phyloP scores from a whole-genome alignment of 2,797 vertebrate genomes.

The Dendrocincla tyrannina region DNA sequence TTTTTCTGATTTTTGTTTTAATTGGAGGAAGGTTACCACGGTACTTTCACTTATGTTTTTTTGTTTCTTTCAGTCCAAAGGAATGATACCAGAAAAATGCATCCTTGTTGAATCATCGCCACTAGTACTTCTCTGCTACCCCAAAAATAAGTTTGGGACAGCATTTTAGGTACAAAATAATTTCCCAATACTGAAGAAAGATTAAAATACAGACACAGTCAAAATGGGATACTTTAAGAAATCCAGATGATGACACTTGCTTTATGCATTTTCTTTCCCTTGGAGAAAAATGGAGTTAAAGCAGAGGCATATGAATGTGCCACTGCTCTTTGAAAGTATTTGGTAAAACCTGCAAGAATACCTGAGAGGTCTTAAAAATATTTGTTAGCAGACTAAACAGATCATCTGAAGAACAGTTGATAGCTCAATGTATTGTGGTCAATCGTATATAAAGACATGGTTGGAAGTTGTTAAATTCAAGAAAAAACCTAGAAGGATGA shows the following conservation, averaged over 20 bases:
- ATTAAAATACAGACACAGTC: neutral
- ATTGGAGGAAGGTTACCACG: neutral
- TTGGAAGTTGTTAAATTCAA: neutral
- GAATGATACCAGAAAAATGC: neutral
- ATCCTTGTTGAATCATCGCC: neutral
- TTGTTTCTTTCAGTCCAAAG: neutral
- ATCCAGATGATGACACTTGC: neutral
- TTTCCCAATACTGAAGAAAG: neutral
- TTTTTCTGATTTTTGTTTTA: neutral
- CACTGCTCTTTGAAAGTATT: neutral
- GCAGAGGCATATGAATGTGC: neutral
- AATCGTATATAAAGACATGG: neutral
- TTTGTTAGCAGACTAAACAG: neutral
- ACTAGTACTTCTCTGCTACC: neutral
- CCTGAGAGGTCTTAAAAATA: neutral
- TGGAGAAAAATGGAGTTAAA: neutral
- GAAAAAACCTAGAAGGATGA: neutral
- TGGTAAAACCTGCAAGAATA: neutral
- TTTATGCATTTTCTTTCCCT: neutral
- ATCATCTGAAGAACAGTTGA: neutral
- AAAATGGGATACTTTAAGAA: neutral
- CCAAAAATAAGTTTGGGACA: neutral
- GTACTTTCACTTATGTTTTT: neutral
- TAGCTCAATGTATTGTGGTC: neutral
- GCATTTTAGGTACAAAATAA: neutral